phyloP scores from a whole-genome alignment of 2,797 vertebrate genomes.

The Hafferia zeledoni region DNA sequence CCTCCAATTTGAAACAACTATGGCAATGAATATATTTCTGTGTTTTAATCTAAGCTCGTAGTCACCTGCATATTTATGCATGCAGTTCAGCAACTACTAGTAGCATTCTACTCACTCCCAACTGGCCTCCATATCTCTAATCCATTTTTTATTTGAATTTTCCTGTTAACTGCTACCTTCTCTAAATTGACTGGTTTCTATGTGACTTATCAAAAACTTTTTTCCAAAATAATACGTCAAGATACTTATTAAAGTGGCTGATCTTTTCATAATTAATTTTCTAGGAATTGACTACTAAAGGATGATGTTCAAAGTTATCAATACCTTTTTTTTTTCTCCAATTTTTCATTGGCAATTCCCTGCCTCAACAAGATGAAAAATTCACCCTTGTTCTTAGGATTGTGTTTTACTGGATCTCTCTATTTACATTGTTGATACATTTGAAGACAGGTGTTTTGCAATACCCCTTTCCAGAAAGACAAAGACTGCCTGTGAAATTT shows the following conservation, averaged over 20 bases:
- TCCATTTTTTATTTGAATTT: background rate
- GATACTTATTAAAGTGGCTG: background rate
- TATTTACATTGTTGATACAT: background rate
- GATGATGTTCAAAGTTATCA: background rate
- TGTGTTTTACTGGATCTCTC: background rate
- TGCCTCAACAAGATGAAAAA: background rate
- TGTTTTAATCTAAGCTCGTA: background rate
- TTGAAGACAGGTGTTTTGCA: background rate
- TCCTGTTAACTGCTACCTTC: background rate
- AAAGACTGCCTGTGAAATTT: background rate
- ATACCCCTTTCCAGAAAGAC: background rate
- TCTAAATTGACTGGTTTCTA: background rate
- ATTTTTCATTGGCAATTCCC: background rate
- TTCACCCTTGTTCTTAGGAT: background rate
- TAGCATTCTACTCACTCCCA: background rate
- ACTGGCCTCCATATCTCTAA: fast-evolving
- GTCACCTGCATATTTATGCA: background rate
- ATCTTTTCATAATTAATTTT: background rate
- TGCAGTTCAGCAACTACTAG: background rate
- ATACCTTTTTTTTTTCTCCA: background rate
- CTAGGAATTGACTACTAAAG: background rate
- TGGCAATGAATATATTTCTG: background rate
- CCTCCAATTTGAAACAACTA: background rate
- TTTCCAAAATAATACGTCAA: background rate
- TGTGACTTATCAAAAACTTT: background rate